Base-by-base conservation (phyloP, 2,113 vertebrate genomes). In the Pogonocichla stellata region DNA sequence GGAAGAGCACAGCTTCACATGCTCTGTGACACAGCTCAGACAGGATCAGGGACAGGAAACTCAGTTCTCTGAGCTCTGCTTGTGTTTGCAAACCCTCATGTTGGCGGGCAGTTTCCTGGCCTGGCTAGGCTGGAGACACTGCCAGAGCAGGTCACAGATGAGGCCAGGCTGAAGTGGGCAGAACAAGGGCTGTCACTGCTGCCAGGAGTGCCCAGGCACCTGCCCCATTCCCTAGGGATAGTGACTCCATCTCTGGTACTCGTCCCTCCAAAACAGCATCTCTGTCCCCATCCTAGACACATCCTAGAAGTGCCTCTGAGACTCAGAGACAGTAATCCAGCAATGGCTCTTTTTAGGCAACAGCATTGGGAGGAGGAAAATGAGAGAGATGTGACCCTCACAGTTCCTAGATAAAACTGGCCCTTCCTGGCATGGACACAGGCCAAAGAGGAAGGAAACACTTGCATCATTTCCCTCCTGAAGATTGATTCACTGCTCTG, bases 21-120 rank as follows among this genome's bases (percentile, higher is more conserved):
- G 2, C 31, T 74, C 50, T 8, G 2, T 0, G 0, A 42, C 65
- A 65, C 34, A 53, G 80, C 42, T 86, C 42, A 36, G 53, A 81
- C 42, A 88, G 82, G 61, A 94, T 77, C 73, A 86, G 36, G 33
- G 51, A 83, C 88, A 94, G 90, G 82, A 94, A 89, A 74, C 71
- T 66, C 74, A 20, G 64, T 50, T 56, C 47, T 90, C 34, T 74
- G 77, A 93, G 83, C 62, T 87, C 77, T 42, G 54, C 51, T 78
- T 6, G 1, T 74, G 80, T 87, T 91, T 87, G 77, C 61, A 94
- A 95, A 80, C 74, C 38, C 43, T 61, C 0, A 0, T 22, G 64
- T 31, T 34, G 5, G 40, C 0, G 0, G 26, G 51, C 80, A 87
- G 66, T 31, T 94, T 90, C 81, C 91, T 86, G 75, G 79, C n/a